These are phyloP conservation scores for Aphidius ervi DNA, from an alignment of 1,140 invertebrate species.

Conservation along the genomic window DNA sequence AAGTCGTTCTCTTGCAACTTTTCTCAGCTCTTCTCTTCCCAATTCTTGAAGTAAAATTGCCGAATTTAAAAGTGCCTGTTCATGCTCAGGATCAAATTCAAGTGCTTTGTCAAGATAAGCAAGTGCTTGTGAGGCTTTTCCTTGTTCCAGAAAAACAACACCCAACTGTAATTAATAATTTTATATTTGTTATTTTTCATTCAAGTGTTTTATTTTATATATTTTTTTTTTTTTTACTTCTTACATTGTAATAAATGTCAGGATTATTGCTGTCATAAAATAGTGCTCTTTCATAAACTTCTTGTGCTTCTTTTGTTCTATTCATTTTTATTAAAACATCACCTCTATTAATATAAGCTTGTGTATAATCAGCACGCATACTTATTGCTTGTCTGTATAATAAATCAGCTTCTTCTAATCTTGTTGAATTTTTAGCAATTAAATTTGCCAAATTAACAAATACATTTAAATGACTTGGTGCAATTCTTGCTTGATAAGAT, in stretches of 20 bases:
- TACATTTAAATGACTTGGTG: constrained; percentile 93
- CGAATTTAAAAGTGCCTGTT: constrained; percentile 91
- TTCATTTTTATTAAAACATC: constrained; percentile 95
- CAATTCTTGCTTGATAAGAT: constrained; percentile 91
- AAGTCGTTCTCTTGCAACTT: constrained; percentile 73
- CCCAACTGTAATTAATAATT: neutral
- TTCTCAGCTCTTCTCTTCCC: constrained; percentile 71
- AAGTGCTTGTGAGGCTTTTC: neutral
- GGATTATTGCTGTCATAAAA: constrained; percentile 92
- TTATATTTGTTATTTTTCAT: neutral
- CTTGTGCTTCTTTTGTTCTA: constrained; percentile 89
- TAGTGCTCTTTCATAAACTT: constrained; percentile 89
- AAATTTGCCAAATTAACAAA: constrained; percentile 94
- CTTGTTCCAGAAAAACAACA: constrained; percentile 4
- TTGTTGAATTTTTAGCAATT: constrained; percentile 87
- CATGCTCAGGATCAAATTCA: constrained; percentile 88
- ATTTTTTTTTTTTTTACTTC: constrained; percentile 22
- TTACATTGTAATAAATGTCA: constrained; percentile 96
- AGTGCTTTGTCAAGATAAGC: constrained; percentile 58
- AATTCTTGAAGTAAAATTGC: constrained; percentile 90
- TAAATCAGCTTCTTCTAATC: constrained; percentile 90
- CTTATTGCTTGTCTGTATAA: constrained; percentile 91
- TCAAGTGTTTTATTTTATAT: constrained; percentile 24
- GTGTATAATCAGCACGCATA: constrained; percentile 95
- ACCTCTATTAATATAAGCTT: constrained; percentile 95